These are phyloP conservation scores for Oligia fasciuncula DNA, from an alignment of 2,888 invertebrate genomes.

Conservation along the genomic window DNA sequence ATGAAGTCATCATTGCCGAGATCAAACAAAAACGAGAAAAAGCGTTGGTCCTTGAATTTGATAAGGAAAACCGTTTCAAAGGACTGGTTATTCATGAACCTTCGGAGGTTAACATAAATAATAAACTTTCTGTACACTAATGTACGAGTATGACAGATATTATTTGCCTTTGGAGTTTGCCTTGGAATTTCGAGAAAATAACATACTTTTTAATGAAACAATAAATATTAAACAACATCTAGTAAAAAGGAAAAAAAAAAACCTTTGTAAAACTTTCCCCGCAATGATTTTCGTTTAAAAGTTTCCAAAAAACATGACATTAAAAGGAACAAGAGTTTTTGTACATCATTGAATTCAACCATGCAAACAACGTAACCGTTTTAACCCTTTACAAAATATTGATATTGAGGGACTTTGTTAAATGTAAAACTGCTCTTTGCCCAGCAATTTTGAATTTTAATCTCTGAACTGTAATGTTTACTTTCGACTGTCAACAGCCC, in stretches of 20 bases:
- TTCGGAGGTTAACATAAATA: slow-evolving; percentile 41
- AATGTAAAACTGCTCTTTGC: slow-evolving; percentile 60
- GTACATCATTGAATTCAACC: slow-evolving; percentile 73
- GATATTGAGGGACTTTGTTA: slow-evolving; percentile 74
- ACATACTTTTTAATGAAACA: slow-evolving; percentile 9
- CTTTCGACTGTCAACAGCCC: slow-evolving; percentile 61
- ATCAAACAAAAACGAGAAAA: slow-evolving; percentile 56
- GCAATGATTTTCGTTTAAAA: slow-evolving; percentile 16
- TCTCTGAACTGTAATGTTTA: slow-evolving; percentile 65
- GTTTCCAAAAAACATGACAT: slow-evolving; percentile 40
- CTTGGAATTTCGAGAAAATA: slow-evolving; percentile 20
- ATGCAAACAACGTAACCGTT: slow-evolving; percentile 73
- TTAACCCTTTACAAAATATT: slow-evolving; percentile 76
- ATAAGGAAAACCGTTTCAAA: slow-evolving; percentile 53
- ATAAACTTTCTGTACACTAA: slow-evolving; percentile 35
- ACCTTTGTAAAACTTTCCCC: slow-evolving; percentile 7
- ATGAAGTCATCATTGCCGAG: slow-evolving; percentile 48
- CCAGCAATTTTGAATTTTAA: slow-evolving; percentile 68
- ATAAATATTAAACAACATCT: not conserved
- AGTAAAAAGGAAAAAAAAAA: not conserved
- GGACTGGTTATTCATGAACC: slow-evolving; percentile 50
- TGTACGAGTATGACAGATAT: slow-evolving; percentile 27
- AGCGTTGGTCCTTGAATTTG: slow-evolving; percentile 40
- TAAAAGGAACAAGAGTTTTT: slow-evolving; percentile 58
- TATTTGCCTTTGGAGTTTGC: slow-evolving; percentile 14